A percentile compares a stretch with the other conserved stretches of the same genome.
These are phyloP conservation scores for Hesperia comma DNA, from an alignment of 2,888 invertebrate species.

Conservation along the genomic window DNA sequence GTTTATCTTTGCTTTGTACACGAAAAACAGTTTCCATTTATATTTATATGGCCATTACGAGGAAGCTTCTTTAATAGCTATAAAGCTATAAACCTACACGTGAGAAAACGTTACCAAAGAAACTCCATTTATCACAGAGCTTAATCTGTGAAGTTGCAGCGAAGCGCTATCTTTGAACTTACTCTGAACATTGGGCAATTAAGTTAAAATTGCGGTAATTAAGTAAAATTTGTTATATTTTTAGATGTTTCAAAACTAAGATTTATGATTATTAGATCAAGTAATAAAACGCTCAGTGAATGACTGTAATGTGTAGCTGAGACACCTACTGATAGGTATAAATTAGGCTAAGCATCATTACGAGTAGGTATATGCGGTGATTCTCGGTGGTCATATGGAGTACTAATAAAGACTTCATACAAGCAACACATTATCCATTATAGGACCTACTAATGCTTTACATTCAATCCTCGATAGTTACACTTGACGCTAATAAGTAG, in stretches of 20 bases:
- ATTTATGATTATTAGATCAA: too few relatives aligned
- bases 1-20: background rate
- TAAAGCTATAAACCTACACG: background rate
- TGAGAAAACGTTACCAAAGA: background rate
- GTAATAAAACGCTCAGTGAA: too few relatives aligned
- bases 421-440: too few relatives aligned
- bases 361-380: too few relatives aligned
- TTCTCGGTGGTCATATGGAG: too few relatives aligned
- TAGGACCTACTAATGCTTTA: too few relatives aligned
- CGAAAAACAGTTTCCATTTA: background rate
- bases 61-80: background rate
- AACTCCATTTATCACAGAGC: background rate
- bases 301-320: too few relatives aligned
- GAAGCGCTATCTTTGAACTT: background rate
- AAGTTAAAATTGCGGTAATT: background rate
- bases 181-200: background rate
- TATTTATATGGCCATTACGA: background rate
- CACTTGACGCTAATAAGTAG: too few relatives aligned
- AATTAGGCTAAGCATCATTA: too few relatives aligned
- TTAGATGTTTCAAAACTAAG: background rate
- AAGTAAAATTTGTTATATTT: background rate
- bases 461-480: too few relatives aligned
- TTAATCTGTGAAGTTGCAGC: background rate
- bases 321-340: too few relatives aligned
- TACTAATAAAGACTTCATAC: too few relatives aligned